A percentile compares a stretch with the other conserved stretches of the same genome.
phyloP scores from a whole-genome alignment of 2,888 invertebrate species.

The Cremastobaeus sp. region DNA sequence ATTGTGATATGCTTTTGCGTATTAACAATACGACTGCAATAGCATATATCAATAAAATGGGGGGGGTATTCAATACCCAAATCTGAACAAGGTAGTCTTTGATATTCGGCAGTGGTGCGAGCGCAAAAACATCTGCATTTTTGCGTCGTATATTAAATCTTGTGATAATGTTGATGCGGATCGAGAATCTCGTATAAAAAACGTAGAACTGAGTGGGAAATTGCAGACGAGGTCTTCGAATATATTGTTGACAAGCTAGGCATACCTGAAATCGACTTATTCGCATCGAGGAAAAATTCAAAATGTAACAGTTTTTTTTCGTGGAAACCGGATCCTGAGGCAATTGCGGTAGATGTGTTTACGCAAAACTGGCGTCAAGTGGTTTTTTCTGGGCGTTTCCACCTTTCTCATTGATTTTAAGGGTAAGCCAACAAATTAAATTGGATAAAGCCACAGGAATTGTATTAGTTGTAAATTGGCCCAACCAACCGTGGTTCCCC shows the following conservation, averaged over 20 bases:
- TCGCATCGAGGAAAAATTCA: constrained; percentile 44
- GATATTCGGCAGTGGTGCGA: constrained; percentile 57
- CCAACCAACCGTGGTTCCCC: too few relatives aligned
- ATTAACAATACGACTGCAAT: constrained; percentile 63
- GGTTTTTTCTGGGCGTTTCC: too few relatives aligned
- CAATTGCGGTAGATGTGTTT: too few relatives aligned
- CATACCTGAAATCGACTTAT: constrained; percentile 22
- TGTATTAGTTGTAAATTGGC: too few relatives aligned
- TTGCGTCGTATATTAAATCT: neutral
- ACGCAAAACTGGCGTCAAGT: too few relatives aligned
- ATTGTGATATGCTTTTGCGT: constrained; percentile 58
- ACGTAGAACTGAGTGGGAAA: constrained; percentile 53
- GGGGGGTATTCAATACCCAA: neutral
- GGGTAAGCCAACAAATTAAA: too few relatives aligned
- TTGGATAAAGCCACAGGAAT: too few relatives aligned
- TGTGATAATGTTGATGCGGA: constrained; percentile 6
- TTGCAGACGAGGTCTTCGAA: constrained; percentile 1
- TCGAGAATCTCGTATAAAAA: constrained; percentile 25
- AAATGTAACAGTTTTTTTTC: too few relatives aligned
- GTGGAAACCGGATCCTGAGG: too few relatives aligned
- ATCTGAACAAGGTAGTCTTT: neutral
- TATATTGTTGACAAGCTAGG: neutral
- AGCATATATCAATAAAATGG: neutral
- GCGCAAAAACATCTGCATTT: constrained; percentile 17
- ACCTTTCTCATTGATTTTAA: too few relatives aligned